Evolutionary conservation across 2,113 vertebrate genomes (phyloP).

Genomic region (Ceratotherium simum): DNA sequence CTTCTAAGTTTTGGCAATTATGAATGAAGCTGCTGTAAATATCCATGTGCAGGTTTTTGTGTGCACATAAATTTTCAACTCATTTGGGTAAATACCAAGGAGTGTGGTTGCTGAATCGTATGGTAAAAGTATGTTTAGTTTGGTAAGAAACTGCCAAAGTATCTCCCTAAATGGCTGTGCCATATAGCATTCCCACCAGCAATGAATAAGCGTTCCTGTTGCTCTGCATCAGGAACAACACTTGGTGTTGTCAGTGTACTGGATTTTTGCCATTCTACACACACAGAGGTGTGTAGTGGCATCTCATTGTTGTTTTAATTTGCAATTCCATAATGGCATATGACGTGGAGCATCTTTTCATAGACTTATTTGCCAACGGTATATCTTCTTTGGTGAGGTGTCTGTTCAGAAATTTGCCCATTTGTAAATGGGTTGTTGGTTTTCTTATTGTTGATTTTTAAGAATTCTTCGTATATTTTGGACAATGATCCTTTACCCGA

Average conservation of each 20-base stretch:
- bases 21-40: neutral
- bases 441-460: no score
- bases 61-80: neutral
- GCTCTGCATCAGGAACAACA: neutral
- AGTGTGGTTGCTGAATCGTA: neutral
- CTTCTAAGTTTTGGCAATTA: neutral
- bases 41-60: neutral
- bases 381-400: no score
- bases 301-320: neutral
- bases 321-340: neutral
- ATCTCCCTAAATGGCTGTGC: neutral
- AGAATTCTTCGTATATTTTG: no score
- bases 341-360: neutral
- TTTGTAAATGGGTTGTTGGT: neutral
- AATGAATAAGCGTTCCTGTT: neutral
- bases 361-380: neutral
- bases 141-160: neutral
- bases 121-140: neutral
- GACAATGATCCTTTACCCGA: no score
- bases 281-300: neutral
- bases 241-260: neutral
- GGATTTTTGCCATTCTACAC: neutral
- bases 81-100: neutral
- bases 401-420: no score
- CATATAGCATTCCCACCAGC: neutral